Conservation (phyloP, 2,797 vertebrate species). For the Cuniculus paca region DNA sequence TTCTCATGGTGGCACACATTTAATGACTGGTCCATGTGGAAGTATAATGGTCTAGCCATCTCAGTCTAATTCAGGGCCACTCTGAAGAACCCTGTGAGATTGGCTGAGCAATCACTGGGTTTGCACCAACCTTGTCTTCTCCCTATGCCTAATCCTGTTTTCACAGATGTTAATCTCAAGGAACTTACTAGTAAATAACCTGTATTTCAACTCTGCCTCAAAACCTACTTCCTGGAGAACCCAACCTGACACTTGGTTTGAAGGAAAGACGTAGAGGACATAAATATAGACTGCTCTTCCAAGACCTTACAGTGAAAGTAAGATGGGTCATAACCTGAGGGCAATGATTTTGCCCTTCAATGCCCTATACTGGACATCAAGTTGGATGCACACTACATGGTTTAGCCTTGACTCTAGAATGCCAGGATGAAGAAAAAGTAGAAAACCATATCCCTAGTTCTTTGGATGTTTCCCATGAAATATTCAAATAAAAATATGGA, state of each 20-base stretch:
- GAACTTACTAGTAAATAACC: background rate
- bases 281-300: background rate
- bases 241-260: background rate
- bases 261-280: background rate
- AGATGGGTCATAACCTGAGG: background rate
- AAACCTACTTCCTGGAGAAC: background rate
- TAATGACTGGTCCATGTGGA: background rate
- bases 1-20: background rate
- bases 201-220: constrained; percentile 22
- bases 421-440: background rate
- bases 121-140: background rate
- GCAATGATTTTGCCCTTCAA: background rate
- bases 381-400: background rate
- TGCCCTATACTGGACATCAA: background rate
- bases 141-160: background rate
- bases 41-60: background rate
- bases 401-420: constrained; percentile 9
- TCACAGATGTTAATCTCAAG: background rate
- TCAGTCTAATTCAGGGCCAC: background rate
- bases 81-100: background rate
- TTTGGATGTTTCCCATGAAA: constrained; percentile 38
- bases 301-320: background rate
- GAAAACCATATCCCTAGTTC: background rate
- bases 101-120: background rate
- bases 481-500: background rate